phyloP scores from a whole-genome alignment of 1,140 invertebrate genomes.

The Anoplolepis gracilipes region DNA sequence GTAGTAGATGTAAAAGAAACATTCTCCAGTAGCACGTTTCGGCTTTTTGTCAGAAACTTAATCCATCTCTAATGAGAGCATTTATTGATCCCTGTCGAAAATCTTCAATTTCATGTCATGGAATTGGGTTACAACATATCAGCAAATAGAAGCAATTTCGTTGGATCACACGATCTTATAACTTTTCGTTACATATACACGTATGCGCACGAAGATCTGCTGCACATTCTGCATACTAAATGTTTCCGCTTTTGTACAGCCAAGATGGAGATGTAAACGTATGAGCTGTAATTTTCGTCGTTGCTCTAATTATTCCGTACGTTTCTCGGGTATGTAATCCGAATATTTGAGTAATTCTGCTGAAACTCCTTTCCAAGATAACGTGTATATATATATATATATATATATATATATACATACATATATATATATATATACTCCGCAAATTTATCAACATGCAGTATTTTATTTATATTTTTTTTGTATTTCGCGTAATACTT shows the following conservation, averaged over 20 bases:
- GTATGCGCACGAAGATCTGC: background rate
- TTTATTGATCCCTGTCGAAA: background rate
- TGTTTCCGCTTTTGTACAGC: background rate
- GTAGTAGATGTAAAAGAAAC: slow-evolving; percentile 4
- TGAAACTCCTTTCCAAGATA: background rate
- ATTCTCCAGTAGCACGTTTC: slow-evolving; percentile 30
- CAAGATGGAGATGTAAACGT: background rate
- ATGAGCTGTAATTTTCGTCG: slow-evolving; percentile 5
- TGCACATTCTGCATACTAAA: background rate
- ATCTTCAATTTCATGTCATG: background rate
- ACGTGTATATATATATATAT: too few relatives aligned
- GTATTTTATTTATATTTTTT: too few relatives aligned
- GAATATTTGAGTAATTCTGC: background rate
- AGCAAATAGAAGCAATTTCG: slow-evolving; percentile 3
- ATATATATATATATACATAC: too few relatives aligned
- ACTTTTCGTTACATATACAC: background rate
- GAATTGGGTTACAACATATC: background rate
- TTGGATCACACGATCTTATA: slow-evolving; percentile 1
- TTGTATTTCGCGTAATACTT: background rate
- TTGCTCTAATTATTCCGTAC: slow-evolving; percentile 30
- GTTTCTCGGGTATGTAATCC: slow-evolving; percentile 5
- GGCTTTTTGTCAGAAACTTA: slow-evolving; percentile 24
- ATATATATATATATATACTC: too few relatives aligned
- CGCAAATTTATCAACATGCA: background rate
- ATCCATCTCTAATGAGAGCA: background rate